Evolutionary conservation across 2,113 vertebrate species (phyloP), one percentile per base, ranked within the genome.

Genomic region (Prolemur simus): DNA sequence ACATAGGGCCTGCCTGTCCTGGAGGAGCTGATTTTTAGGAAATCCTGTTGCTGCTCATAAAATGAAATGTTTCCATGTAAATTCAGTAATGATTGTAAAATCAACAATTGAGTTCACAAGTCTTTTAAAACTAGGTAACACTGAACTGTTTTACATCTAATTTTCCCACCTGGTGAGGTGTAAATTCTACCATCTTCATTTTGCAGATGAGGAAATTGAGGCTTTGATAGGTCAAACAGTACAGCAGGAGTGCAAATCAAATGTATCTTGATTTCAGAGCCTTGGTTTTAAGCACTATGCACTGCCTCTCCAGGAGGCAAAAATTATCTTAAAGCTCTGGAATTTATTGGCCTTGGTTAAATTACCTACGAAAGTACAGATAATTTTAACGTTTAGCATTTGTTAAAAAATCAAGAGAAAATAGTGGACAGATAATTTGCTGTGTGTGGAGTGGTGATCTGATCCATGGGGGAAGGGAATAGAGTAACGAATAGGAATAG

Each of bases 351-450:
- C 47, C 29, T 87, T 94, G 58, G 29, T 68, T 96, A 81, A 86
- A 58, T 4, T 52, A 20, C 15, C 60, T 71, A 23, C 6, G 87
- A 42, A 88, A 88, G 6, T 78, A 10, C 27, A 78, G 18, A 56
- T 64, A 15, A 86, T 63, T 68, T 96, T 96, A 82, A 54, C n/a
- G 63, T 56, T 93, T 66, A 58, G 78, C 34, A 47, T 86, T 20
- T 81, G n/a, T 91, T 71, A 25, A 82, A 15, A 52, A 78, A 66
- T 14, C 63, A 49, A 63, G 58, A 60, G 58, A 60, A 78, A 89
- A 34, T 2, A 82, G 45, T 39, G 49, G 69, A 49, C 45, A 66
- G 20, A 78, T 52, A 27, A 69, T 77, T 39, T 89, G 34, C 66
- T 73, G 37, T 39, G 39, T 73, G 39, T 73, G 73, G 77, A 5